Percentiles rank a stretch among this genome's conserved stretches.
Evolutionary conservation across 2,113 vertebrate genomes (phyloP).

Genomic region (Diadophis punctatus): DNA sequence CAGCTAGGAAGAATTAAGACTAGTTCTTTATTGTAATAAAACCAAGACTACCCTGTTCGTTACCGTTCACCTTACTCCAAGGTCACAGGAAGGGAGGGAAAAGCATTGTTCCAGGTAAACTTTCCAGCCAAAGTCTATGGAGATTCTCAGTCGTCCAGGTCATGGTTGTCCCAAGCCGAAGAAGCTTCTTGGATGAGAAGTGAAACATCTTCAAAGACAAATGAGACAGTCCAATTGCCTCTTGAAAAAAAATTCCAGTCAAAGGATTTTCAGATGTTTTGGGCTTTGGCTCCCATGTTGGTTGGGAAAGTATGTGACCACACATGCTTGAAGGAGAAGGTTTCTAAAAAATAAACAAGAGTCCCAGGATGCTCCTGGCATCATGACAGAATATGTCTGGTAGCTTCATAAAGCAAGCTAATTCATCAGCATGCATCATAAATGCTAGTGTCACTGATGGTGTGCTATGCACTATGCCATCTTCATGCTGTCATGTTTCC

Average conservation of each 20-base stretch:
- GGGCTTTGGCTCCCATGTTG: not conserved
- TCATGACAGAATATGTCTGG: not conserved
- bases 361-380: not conserved
- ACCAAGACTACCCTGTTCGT: not conserved
- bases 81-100: not conserved
- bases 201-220: too few relatives aligned
- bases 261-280: not conserved
- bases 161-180: too few relatives aligned
- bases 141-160: too few relatives aligned
- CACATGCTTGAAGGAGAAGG: not conserved
- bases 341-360: not conserved
- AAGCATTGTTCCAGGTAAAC: not conserved
- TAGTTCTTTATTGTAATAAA: not conserved
- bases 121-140: not conserved
- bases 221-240: too few relatives aligned
- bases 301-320: not conserved
- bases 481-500: not conserved
- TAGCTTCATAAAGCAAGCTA: not conserved
- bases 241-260: not conserved
- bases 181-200: too few relatives aligned
- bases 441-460: not conserved
- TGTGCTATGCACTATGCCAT: not conserved
- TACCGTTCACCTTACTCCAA: not conserved
- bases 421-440: not conserved
- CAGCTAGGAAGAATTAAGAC: not conserved